phyloP scores from a whole-genome alignment of 2,113 vertebrate genomes.

The Acinonyx jubatus region DNA sequence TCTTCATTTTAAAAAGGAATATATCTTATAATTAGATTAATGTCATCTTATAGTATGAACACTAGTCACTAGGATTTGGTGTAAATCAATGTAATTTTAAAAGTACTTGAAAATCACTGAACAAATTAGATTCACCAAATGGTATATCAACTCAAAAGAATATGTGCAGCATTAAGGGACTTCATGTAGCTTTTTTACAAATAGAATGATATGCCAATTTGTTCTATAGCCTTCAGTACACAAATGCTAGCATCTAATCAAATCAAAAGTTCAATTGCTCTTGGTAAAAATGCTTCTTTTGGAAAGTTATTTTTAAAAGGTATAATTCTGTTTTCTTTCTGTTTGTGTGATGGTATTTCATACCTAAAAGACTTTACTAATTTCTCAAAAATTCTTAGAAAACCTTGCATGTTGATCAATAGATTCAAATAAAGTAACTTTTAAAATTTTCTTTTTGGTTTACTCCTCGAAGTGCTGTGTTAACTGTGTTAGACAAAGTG shows the following conservation, averaged over 20 bases:
- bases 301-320: constrained; percentile 15
- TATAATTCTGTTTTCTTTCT: not conserved
- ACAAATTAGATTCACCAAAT: not conserved
- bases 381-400: not conserved
- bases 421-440: not conserved
- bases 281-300: not conserved
- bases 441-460: not conserved
- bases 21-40: not conserved
- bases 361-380: not conserved
- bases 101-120: constrained; percentile 33
- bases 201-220: not conserved
- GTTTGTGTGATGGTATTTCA: not conserved
- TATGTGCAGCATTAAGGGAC: not conserved
- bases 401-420: not conserved
- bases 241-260: not conserved
- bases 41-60: not conserved
- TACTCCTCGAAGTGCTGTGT: not conserved
- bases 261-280: not conserved
- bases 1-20: not conserved
- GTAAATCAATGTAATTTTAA: constrained; percentile 42
- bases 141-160: not conserved
- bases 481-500: not conserved
- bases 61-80: constrained; percentile 11
- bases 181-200: not conserved
- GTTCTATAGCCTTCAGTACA: not conserved